A percentile compares a stretch with the other conserved stretches of the same genome.
These are phyloP conservation scores for Eleginops maclovinus DNA, from an alignment of 2,113 vertebrate species.

Conservation along the genomic window DNA sequence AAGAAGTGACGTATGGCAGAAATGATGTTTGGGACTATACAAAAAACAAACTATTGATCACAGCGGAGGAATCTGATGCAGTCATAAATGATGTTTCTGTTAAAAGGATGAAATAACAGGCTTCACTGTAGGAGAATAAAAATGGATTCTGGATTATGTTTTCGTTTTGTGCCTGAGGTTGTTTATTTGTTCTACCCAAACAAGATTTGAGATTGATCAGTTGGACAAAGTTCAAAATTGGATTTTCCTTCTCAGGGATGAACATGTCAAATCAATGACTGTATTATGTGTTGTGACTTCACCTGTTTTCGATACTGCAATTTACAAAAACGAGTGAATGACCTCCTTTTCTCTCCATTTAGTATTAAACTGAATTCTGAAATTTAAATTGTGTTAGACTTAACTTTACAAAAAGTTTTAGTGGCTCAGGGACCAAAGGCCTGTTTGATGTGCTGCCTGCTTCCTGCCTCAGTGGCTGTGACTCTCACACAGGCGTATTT, in stretches of 20 bases:
- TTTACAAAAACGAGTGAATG: not conserved
- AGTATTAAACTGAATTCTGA: slow-evolving; percentile 1
- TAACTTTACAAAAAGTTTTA: slow-evolving; percentile 11
- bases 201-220: not conserved
- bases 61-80: not conserved
- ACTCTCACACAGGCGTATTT: slow-evolving; percentile 66
- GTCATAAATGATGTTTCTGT: not conserved
- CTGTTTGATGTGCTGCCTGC: slow-evolving; percentile 52
- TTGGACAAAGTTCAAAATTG: not conserved
- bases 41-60: not conserved
- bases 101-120: slow-evolving; percentile 6
- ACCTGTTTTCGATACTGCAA: not conserved
- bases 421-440: slow-evolving; percentile 7
- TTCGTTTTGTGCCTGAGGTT: not conserved
- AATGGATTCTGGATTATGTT: not conserved
- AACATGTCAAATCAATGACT: not conserved
- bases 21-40: slow-evolving; percentile 9
- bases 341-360: not conserved
- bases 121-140: not conserved
- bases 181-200: not conserved
- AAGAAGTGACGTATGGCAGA: slow-evolving; percentile 6
- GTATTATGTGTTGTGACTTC: not conserved
- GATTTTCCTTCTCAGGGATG: not conserved
- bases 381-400: not conserved
- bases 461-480: slow-evolving; percentile 38